phyloP scores from a whole-genome alignment of 2,113 vertebrate genomes.

The Alces alces region DNA sequence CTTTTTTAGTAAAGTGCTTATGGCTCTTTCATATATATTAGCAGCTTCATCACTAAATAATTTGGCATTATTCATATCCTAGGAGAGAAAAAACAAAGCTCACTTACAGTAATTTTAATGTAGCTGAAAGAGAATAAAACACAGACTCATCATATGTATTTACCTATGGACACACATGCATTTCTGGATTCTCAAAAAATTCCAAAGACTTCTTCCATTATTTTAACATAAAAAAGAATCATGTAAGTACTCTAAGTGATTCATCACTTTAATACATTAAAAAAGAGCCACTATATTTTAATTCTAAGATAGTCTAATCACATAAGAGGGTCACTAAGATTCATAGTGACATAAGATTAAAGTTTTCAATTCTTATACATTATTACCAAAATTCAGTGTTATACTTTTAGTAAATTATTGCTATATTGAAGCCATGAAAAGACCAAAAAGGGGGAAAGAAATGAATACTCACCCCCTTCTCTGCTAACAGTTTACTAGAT shows the following conservation, averaged over 20 bases:
- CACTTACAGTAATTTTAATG: conserved; percentile 41
- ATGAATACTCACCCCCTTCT: conserved; percentile 91
- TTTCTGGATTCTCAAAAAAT: conserved; percentile 23
- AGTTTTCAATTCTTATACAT: conserved; percentile 8
- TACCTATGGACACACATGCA: background rate
- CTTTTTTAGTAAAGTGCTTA: conserved; percentile 97
- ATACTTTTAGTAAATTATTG: background rate
- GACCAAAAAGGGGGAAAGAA: background rate
- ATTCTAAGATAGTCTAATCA: conserved; percentile 22
- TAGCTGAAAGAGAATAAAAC: conserved; percentile 40
- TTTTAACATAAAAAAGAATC: conserved; percentile 29
- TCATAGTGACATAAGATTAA: background rate
- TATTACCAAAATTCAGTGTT: conserved; percentile 26
- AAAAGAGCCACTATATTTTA: conserved; percentile 17
- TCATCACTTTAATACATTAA: conserved; percentile 11
- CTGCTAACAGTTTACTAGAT: conserved; percentile 97
- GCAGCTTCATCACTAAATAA: conserved; percentile 99
- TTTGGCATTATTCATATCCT: conserved; percentile 99
- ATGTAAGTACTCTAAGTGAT: background rate
- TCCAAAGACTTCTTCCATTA: background rate
- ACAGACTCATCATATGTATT: background rate
- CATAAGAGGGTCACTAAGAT: background rate
- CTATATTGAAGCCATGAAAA: conserved; percentile 3
- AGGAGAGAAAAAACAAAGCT: conserved; percentile 22
- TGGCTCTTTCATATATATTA: conserved; percentile 99